Percentiles rank a stretch among this genome's conserved stretches.
These are phyloP conservation scores for Mylabris sibirica DNA, from an alignment of 2,888 invertebrate genomes.

Conservation along the genomic window DNA sequence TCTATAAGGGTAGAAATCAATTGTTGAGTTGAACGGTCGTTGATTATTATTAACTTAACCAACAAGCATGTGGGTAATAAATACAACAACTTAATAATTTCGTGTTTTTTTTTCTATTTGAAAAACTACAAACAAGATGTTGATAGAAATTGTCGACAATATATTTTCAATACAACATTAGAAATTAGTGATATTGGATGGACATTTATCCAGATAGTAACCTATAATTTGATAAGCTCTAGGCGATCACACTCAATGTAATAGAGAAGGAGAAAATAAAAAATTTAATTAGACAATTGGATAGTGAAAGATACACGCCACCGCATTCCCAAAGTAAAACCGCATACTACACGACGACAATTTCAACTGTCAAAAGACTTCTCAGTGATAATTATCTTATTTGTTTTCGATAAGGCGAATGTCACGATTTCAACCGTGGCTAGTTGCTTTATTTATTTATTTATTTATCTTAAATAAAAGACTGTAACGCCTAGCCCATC, in stretches of 20 bases:
- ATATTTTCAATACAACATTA: slow-evolving; percentile 13
- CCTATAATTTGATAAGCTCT: slow-evolving; percentile 31
- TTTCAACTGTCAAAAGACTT: slow-evolving; percentile 7
- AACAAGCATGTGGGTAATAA: slow-evolving; percentile 5
- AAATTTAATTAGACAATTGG: slow-evolving; percentile 7
- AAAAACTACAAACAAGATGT: not conserved
- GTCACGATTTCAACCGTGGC: not conserved
- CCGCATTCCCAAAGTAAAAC: not conserved
- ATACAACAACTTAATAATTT: not conserved
- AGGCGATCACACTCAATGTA: slow-evolving; percentile 10
- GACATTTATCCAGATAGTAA: slow-evolving; percentile 24
- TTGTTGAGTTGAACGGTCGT: not conserved
- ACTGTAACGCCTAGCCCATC: not conserved
- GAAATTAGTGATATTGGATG: slow-evolving; percentile 24
- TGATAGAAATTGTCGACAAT: not conserved
- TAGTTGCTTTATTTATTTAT: not conserved
- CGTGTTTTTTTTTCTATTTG: not conserved
- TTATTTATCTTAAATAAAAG: too few species aligned
- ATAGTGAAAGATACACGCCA: slow-evolving; percentile 9
- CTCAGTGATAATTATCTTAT: slow-evolving; percentile 1
- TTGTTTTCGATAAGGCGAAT: not conserved
- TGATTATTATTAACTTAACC: slow-evolving; percentile 3
- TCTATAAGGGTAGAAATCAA: slow-evolving; percentile 8
- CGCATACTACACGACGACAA: not conserved
- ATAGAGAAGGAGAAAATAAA: not conserved